Percentiles rank a stretch among this genome's conserved stretches.
phyloP scores from a whole-genome alignment of 2,113 vertebrate species.

The Tangachromis dhanisi region DNA sequence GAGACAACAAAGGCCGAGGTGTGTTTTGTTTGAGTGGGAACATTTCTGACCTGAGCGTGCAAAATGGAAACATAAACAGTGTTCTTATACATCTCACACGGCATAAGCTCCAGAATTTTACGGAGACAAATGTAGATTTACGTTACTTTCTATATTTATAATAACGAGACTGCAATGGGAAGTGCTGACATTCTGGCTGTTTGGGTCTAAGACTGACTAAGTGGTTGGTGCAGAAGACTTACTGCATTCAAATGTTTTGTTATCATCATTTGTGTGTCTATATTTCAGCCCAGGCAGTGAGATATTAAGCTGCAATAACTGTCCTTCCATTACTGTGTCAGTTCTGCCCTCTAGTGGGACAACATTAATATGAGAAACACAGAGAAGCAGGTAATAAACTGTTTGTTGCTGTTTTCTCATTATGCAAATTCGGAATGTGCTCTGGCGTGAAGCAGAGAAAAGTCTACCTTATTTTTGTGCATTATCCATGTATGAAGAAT shows the following conservation, averaged over 20 bases:
- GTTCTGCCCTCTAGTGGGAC: constrained; percentile 49
- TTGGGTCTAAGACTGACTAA: not conserved
- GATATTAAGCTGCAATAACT: not conserved
- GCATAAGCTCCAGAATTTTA: not conserved
- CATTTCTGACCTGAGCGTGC: not conserved
- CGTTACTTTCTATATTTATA: not conserved
- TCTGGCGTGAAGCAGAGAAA: not conserved
- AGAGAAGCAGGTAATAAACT: not conserved
- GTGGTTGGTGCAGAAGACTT: not conserved
- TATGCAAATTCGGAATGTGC: not conserved
- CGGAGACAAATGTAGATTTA: not conserved
- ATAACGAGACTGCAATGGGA: not conserved
- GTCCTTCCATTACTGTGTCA: not conserved
- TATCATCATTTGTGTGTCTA: not conserved
- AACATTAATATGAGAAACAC: not conserved
- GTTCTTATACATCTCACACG: not conserved
- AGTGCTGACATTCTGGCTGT: not conserved
- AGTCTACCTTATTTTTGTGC: not conserved
- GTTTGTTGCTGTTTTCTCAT: not conserved
- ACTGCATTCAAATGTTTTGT: not conserved
- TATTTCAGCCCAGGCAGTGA: not conserved
- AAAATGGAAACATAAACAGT: not conserved
- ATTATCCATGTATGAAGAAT: not conserved
- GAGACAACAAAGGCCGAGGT: not conserved
- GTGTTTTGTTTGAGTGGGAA: not conserved